Evolutionary conservation across 2,797 vertebrate species (phyloP), one percentile per base, ranked within the genome.

Genomic region (Malacoctenus gilli): DNA sequence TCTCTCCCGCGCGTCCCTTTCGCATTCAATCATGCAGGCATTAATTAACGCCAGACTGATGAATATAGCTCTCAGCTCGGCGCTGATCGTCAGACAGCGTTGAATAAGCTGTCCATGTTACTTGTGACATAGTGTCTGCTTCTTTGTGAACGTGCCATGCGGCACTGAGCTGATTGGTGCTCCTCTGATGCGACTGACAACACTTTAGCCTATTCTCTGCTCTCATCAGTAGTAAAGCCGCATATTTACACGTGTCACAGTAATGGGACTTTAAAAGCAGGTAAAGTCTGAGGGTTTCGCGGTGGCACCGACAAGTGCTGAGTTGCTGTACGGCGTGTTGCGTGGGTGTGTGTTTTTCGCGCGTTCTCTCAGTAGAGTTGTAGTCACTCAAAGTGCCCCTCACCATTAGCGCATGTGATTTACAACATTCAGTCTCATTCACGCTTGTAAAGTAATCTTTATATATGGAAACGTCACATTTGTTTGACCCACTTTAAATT

Each of bases 21-120:
- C 23, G 43, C 67, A 62, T 84, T 90, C 80, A 88, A 78, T 89
- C 83, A 84, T 54, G 75, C 68, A 75, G 80, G 65, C 80, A 72
- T 87, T 87, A 89, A 90, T 90, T 88, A 90, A 78, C 52, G 40
- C 52, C 68, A 65, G 59, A 55, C 68, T 87, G 86, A 86, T 82
- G 72, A 86, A 88, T 80, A 57, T 64, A 75, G 74, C 78, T 84
- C 79, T 89, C 74, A 82, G 13, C 68, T 30, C 25, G 5, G 34
- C 15, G 41, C 69, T 75, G 83, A 73, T 82, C 70, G 69, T 68
- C 73, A 69, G 61, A 36, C 70, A 38, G 54, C 20, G 57, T 38
- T 65, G 71, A 79, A 82, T 74, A 74, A 83, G 66, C 66, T 21
- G 11, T 59, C 67, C 38, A 16, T 69, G 68, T 75, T 70, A 50